A percentile compares a stretch with the other conserved stretches of the same genome.
Conservation (phyloP, 2,797 vertebrate genomes). For the Karalla daura region DNA sequence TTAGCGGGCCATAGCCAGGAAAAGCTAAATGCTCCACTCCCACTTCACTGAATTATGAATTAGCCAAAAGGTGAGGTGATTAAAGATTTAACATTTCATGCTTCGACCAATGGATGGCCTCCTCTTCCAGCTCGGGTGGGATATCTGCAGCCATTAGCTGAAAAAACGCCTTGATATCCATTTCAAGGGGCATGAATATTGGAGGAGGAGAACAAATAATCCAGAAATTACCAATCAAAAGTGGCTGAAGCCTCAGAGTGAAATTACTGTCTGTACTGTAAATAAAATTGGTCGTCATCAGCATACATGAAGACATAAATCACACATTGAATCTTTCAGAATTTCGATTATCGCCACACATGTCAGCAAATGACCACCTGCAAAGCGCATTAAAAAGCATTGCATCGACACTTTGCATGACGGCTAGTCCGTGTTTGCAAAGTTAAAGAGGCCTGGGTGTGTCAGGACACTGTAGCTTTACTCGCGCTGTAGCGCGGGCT, state of each 20-base stretch:
- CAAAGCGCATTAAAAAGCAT: not conserved
- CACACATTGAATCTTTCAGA: conserved; percentile 12
- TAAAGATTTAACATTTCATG: conserved; percentile 80
- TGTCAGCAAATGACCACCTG: conserved; percentile 4
- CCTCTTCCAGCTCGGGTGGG: conserved; percentile 43
- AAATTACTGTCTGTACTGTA: conserved; percentile 51
- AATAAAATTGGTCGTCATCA: conserved; percentile 45
- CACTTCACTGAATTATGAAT: conserved; percentile 86
- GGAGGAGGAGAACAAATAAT: conserved; percentile 76
- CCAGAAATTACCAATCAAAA: conserved; percentile 77
- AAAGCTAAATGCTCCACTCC: conserved; percentile 77
- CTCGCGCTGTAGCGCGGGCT: conserved; percentile 56
- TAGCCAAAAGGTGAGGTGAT: conserved; percentile 77
- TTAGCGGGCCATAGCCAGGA: conserved; percentile 75
- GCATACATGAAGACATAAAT: conserved; percentile 54
- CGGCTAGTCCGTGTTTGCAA: not conserved
- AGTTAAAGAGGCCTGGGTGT: conserved; percentile 1
- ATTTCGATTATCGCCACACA: conserved; percentile 25
- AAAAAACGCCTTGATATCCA: conserved; percentile 69
- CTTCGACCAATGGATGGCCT: conserved; percentile 61
- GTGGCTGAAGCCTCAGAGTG: conserved; percentile 56
- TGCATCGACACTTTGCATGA: conserved; percentile 9
- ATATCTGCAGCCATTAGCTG: conserved; percentile 63
- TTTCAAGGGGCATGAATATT: conserved; percentile 81
- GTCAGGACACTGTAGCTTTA: conserved; percentile 57